Conservation (phyloP, 2,797 vertebrate species). For the Aldrovandia affinis region DNA sequence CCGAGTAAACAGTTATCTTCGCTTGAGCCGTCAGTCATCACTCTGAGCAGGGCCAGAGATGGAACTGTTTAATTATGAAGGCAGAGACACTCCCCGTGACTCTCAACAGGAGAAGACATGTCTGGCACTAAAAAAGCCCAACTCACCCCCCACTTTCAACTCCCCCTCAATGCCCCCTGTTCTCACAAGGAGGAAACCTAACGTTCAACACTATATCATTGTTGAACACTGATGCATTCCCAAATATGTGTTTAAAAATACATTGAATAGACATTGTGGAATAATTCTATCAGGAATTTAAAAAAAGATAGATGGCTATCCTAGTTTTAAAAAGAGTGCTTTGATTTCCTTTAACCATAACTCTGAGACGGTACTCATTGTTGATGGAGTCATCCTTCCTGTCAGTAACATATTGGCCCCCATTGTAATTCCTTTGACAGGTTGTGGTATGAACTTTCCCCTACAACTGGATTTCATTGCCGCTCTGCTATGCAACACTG, state of each 20-base stretch:
- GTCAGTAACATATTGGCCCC: not conserved
- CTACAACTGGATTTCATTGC: slow-evolving; percentile 2
- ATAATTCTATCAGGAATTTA: not conserved
- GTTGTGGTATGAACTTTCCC: slow-evolving; percentile 12
- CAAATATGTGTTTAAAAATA: not conserved
- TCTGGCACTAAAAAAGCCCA: not conserved
- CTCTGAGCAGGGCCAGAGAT: slow-evolving; percentile 28
- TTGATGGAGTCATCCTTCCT: slow-evolving; percentile 34
- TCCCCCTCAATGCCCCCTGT: not conserved
- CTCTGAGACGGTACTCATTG: not conserved
- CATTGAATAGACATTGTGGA: not conserved
- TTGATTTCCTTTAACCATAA: not conserved
- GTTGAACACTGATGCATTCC: not conserved
- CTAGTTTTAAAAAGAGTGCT: not conserved
- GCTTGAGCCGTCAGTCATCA: slow-evolving; percentile 53
- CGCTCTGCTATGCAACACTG: not conserved
- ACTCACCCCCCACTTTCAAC: not conserved
- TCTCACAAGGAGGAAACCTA: not conserved
- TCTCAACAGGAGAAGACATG: slow-evolving; percentile 6
- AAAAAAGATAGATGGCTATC: not conserved
- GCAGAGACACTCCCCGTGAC: not conserved
- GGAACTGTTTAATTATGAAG: slow-evolving; percentile 17
- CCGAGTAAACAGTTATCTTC: slow-evolving; percentile 61
- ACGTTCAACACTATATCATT: not conserved
- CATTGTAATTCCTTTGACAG: not conserved